Evolutionary conservation across 1,140 invertebrate genomes (phyloP), one percentile per base, ranked within the genome.

Genomic region (Calosoma granatense): DNA sequence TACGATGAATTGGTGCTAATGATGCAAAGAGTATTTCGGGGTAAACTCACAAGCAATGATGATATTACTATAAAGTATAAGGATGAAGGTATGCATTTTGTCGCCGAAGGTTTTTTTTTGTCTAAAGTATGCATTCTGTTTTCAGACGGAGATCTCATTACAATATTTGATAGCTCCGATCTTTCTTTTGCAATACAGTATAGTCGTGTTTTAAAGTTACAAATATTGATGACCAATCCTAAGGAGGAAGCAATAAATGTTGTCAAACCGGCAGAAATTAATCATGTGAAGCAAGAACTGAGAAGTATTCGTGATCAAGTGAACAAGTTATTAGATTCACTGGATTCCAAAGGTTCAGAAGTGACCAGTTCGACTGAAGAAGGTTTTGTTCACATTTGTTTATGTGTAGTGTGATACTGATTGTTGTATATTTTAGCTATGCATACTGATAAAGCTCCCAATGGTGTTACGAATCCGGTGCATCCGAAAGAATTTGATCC

Each of bases 1-100:
- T 87, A 85, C 69, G 85, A 88, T 75, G 86, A 88, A 70, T 66
- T 88, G 15, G 76, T 88, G 36, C 71, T 88, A 14, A 88, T 88
- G 86, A 86, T 88, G 84, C 84, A 87, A 68, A 68, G 86, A 60
- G 82, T 88, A 2, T 88, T 86, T 67, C 67, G 79, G 30, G 84
- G 83, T 11, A 81, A 84, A 65, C 67, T 88, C 2, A 75, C 69
- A 36, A 77, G 76, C 20, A 79, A 76, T 63, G 85, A 87, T 76
- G 85, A 88, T 62, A 79, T 88, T 55, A 78, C 76, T 1, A 78
- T 88, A 15, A 88, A 88, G 70, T 88, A 87, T 66, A 85, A 83
- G 72, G 86, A 87, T 74, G 85, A 87, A 80, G 82, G 82, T 83
- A 69, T 56, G 51, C 59, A 20, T 36, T 54, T 14, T 20, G 52